Evolutionary conservation across 2,113 vertebrate genomes (phyloP).

Genomic region (Nycticorax nycticorax): DNA sequence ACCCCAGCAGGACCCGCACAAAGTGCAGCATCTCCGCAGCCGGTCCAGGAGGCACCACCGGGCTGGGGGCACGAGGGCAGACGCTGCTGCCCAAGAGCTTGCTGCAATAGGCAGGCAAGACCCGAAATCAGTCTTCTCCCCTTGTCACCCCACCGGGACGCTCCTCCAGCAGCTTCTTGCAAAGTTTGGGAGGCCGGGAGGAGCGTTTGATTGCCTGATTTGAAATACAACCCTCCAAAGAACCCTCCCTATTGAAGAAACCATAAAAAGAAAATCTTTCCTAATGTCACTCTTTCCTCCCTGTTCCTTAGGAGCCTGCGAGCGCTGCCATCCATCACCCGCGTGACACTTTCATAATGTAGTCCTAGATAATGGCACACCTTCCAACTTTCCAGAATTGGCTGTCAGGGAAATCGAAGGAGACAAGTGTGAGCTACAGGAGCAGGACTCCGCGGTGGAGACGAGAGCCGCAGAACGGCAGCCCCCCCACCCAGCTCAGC

Average conservation of each 20-base stretch:
- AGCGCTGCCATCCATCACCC: conserved; percentile 58
- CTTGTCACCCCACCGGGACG: not conserved
- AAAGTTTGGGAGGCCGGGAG: not conserved
- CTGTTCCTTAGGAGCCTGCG: conserved; percentile 10
- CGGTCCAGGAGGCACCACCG: not conserved
- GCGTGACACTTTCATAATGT: conserved; percentile 62
- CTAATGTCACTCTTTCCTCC: conserved; percentile 54
- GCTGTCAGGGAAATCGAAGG: conserved; percentile 67
- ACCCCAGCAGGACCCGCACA: not conserved
- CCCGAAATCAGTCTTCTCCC: rapidly evolving
- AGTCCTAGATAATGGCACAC: conserved; percentile 57
- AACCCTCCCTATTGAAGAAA: conserved; percentile 46
- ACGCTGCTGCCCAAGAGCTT: rapidly evolving
- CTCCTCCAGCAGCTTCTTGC: not conserved
- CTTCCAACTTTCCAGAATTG: conserved; percentile 55
- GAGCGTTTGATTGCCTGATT: not conserved
- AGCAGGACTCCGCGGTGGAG: not conserved
- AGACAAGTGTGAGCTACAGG: conserved; percentile 47
- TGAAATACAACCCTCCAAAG: conserved; percentile 63
- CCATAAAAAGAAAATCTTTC: conserved; percentile 64
- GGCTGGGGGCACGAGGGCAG: too few relatives aligned
- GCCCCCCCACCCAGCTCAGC: not conserved
- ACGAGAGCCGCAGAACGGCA: rapidly evolving
- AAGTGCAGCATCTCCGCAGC: not conserved
- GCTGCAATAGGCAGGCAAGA: not conserved